Evolutionary conservation across 2,113 vertebrate genomes (phyloP).

Genomic region (Hippocampus comes): DNA sequence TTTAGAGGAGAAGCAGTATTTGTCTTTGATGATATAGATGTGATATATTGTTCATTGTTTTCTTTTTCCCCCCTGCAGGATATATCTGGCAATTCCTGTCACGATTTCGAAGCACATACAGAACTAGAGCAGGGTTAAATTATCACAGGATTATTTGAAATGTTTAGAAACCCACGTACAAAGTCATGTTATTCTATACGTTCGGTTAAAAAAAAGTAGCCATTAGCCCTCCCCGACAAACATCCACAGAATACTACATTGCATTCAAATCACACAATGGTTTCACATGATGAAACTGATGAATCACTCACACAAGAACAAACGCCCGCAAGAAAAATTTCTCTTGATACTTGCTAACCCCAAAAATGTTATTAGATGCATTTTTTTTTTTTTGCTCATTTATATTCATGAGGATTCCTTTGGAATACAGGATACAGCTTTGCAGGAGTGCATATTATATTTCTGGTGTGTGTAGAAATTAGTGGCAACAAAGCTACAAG

Average conservation of each 20-base stretch:
- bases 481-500: slow-evolving; percentile 1
- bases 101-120: background rate
- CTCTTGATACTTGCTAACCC: background rate
- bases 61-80: background rate
- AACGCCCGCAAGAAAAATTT: background rate
- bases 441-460: slow-evolving; percentile 5
- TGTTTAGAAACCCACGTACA: background rate
- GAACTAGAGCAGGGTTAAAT: background rate
- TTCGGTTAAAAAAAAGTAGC: background rate
- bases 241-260: background rate
- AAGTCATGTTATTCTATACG: background rate
- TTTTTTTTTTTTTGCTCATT: background rate
- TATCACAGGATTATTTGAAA: background rate
- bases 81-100: background rate
- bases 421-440: background rate
- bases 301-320: background rate
- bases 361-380: background rate
- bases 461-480: slow-evolving; percentile 1
- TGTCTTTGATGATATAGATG: background rate
- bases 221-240: background rate
- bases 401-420: background rate
- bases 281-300: background rate
- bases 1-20: background rate
- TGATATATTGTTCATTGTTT: background rate
- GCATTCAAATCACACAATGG: background rate